These are phyloP conservation scores for Tiphia femorata DNA, from an alignment of 2,888 invertebrate genomes.

Conservation along the genomic window DNA sequence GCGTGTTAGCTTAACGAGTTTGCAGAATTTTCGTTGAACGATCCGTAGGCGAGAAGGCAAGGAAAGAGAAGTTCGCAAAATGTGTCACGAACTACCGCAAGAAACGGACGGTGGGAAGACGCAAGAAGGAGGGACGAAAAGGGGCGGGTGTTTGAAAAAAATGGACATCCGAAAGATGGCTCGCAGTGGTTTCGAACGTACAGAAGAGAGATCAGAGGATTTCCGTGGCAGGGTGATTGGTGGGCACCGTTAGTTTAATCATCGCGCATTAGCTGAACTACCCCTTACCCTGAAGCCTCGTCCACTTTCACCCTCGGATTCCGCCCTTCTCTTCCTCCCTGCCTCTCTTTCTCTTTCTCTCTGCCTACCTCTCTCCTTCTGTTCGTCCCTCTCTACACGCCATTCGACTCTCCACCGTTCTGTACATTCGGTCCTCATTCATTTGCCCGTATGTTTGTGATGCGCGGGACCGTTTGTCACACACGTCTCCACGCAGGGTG, in stretches of 20 bases:
- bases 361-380: not conserved
- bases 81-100: constrained; percentile 22
- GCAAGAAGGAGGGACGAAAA: constrained; percentile 5
- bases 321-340: constrained; percentile 49
- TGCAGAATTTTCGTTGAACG: constrained; percentile 1
- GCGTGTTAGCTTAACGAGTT: not conserved
- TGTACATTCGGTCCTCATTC: constrained; percentile 54
- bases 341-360: constrained; percentile 15
- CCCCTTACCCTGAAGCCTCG: constrained; percentile 53
- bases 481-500: constrained; percentile 21
- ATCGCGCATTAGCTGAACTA: constrained; percentile 67
- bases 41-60: not conserved
- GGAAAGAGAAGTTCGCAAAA: not conserved
- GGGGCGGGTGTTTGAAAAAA: constrained; percentile 33
- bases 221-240: constrained; percentile 67
- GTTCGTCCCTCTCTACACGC: not conserved
- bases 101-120: constrained; percentile 6
- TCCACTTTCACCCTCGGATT: constrained; percentile 61
- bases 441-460: constrained; percentile 48
- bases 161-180: constrained; percentile 43
- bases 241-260: constrained; percentile 68
- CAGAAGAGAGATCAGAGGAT: constrained; percentile 50
- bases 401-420: constrained; percentile 26
- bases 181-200: constrained; percentile 32
- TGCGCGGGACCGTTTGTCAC: constrained; percentile 54